Base-by-base conservation (phyloP, 2,113 vertebrate species). In the Neopipo cinnamomea region DNA sequence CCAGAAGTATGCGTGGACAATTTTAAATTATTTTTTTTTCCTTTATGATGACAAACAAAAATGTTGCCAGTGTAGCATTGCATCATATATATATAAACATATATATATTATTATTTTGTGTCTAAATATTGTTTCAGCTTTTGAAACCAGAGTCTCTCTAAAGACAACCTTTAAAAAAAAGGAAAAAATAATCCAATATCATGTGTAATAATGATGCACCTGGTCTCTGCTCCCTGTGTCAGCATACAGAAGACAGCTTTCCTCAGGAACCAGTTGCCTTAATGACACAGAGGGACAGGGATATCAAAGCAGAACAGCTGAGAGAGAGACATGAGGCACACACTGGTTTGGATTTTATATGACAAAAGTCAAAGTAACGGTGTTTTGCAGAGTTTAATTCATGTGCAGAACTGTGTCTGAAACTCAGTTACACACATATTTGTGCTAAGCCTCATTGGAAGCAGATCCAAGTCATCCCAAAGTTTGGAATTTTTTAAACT, bases 231-330 rank as follows among this genome's bases (percentile, higher is more conserved):
- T 55, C 46, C 3, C 1, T 28, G 13, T 8, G 3, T 24, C 49
- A 82, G 47, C 35, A n/a, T 93, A 53, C 8, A 46, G 59, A 42
- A 65, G 31, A 35, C 7, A 5, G 4, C 22, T 55, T 59, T 22
- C 5, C 24, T 55, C 1, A 1, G 49, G 15, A 81, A 22, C 12
- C 2, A 1, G 8, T 35, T 75, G 37, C 39, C 52, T 89, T 47
- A 59, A 52, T 0, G 6, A 24, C 24, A 50, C 5, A 12, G 9
- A 79, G 14, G 11, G n/a, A 65, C 2, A 1, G 24, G 25, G 23
- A 22, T 4, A 85, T 39, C 17, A 39, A 85, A 85, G 39, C 20
- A 68, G 63, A 56, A 52, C 23, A 80, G 37, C 35, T 39, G 76
- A 86, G 25, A 49, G 27, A 92, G 27, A 92, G 30, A 59, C 9